A percentile compares a stretch with the other conserved stretches of the same genome.
These are phyloP conservation scores for Leptinotarsa defecta DNA, from an alignment of 1,140 invertebrate species.

Conservation along the genomic window DNA sequence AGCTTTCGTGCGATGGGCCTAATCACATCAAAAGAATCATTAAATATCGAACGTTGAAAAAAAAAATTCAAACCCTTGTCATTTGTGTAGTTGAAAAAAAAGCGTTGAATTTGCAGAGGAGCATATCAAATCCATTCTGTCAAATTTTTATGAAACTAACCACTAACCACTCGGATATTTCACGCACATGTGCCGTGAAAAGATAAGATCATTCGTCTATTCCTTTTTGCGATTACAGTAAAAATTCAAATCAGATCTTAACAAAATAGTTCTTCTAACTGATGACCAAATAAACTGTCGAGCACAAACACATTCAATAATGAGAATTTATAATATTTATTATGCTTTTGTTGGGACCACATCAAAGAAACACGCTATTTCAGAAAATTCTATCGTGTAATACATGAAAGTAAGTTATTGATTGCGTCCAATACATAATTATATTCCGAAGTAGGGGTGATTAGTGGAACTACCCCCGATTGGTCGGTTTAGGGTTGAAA, in stretches of 20 bases:
- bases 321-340: conserved; percentile 28
- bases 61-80: no score
- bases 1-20: no score
- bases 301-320: background rate
- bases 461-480: conserved; percentile 54
- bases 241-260: background rate
- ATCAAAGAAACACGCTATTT: conserved; percentile 30
- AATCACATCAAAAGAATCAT: no score
- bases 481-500: conserved; percentile 57
- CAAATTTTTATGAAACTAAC: no score
- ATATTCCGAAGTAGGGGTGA: conserved; percentile 55
- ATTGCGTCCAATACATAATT: conserved; percentile 58
- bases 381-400: conserved; percentile 38
- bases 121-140: no score
- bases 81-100: no score
- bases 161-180: no score
- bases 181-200: no score
- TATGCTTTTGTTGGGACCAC: conserved; percentile 17
- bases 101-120: no score
- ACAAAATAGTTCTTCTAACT: background rate
- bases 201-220: no score
- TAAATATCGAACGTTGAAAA: no score
- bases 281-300: background rate
- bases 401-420: conserved; percentile 56
- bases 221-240: no score